These are phyloP conservation scores for Cyanoramphus novaezelandiae DNA, from an alignment of 2,113 vertebrate species.

Conservation along the genomic window DNA sequence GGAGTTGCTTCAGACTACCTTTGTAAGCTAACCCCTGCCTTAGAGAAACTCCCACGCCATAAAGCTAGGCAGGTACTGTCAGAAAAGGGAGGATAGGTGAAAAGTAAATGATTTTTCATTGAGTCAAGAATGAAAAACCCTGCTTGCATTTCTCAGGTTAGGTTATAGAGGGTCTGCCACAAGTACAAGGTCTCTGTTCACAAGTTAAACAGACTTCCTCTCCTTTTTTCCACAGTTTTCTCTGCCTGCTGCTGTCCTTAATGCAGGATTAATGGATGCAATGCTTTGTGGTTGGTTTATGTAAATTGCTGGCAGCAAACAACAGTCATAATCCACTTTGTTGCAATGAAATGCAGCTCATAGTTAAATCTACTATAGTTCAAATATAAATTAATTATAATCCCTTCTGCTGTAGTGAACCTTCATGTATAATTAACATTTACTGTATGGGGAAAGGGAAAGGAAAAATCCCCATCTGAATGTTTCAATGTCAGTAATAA, in stretches of 20 bases:
- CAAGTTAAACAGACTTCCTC: neutral
- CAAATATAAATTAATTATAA: conserved; percentile 78
- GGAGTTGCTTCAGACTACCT: neutral
- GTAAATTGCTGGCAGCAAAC: conserved; percentile 43
- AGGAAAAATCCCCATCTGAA: neutral
- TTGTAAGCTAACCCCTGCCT: neutral
- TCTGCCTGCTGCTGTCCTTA: conserved; percentile 4
- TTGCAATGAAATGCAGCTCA: conserved; percentile 68
- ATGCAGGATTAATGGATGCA: neutral
- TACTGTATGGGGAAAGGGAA: conserved; percentile 7
- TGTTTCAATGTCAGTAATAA: neutral
- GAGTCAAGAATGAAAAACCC: neutral
- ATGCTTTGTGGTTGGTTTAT: conserved; percentile 16
- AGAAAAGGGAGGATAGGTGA: neutral
- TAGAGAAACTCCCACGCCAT: neutral
- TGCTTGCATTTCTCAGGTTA: neutral
- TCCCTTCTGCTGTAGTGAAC: conserved; percentile 69
- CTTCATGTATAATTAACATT: conserved; percentile 73
- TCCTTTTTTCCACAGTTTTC: neutral
- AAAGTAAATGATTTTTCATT: neutral
- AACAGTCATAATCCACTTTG: conserved; percentile 34
- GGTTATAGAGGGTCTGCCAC: neutral
- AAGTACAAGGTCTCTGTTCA: neutral
- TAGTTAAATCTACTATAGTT: conserved; percentile 68
- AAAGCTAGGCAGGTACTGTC: neutral